Conservation (phyloP, 2,113 vertebrate species). For the Phalacrocorax carbo region DNA sequence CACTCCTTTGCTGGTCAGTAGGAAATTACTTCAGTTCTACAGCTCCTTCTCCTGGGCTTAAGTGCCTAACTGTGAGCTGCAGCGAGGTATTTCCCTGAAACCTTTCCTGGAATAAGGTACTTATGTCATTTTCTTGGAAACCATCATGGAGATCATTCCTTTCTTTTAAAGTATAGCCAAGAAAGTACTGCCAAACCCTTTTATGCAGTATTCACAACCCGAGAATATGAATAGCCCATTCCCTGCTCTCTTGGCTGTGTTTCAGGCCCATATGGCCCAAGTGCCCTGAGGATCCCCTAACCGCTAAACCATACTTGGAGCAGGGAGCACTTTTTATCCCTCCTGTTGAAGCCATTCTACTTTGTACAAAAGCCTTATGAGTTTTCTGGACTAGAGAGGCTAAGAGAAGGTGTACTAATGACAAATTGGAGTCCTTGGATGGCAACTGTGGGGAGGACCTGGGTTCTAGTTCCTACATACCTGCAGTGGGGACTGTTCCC, state of each 20-base stretch:
- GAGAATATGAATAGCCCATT: not conserved
- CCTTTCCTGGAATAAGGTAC: slow-evolving; percentile 61
- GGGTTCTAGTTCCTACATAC: not conserved
- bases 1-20: not conserved
- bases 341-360: not conserved
- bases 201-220: not conserved
- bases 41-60: slow-evolving; percentile 1
- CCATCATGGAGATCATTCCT: not conserved
- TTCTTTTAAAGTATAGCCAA: slow-evolving; percentile 52
- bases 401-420: not conserved
- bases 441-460: too few species aligned
- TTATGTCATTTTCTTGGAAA: slow-evolving; percentile 65
- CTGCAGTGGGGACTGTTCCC: not conserved
- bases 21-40: not conserved
- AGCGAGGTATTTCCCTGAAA: slow-evolving; percentile 62
- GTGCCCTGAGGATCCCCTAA: slow-evolving; percentile 27
- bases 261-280: not conserved
- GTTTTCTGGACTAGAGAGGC: not conserved
- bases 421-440: fast-evolving
- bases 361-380: not conserved
- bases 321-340: not conserved
- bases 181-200: slow-evolving; percentile 50
- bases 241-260: slow-evolving; percentile 3
- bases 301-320: slow-evolving; percentile 1
- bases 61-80: slow-evolving; percentile 7